phyloP scores from a whole-genome alignment of 1,140 invertebrate species.

The Kradibia gibbosae region DNA sequence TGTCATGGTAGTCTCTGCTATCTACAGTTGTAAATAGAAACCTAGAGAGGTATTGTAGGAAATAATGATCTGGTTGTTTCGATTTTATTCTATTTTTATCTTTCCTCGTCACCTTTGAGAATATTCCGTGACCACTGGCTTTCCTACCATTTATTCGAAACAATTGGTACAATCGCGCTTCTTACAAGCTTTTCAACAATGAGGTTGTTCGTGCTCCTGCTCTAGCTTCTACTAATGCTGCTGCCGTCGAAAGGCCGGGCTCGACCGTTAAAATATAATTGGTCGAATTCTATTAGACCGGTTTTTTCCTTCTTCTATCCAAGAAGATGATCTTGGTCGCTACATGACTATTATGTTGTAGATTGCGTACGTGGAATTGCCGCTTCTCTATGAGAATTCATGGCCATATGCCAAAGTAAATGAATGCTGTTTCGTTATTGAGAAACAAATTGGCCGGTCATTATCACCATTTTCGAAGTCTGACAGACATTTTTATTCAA shows the following conservation, averaged over 20 bases:
- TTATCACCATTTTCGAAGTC: constrained; percentile 36
- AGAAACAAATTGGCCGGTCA: constrained; percentile 41
- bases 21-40: constrained; percentile 32
- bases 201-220: background rate
- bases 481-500: constrained; percentile 25
- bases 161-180: background rate
- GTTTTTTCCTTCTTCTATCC: constrained; percentile 30
- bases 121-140: background rate
- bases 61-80: constrained; percentile 13
- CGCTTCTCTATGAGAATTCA: constrained; percentile 19
- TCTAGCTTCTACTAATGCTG: background rate
- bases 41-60: constrained; percentile 42
- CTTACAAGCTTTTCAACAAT: constrained; percentile 17
- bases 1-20: background rate
- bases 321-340: background rate
- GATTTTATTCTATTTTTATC: constrained; percentile 23
- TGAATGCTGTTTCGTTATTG: background rate
- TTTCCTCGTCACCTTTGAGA: background rate
- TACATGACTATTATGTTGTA: constrained; percentile 21
- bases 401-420: constrained; percentile 22
- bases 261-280: constrained; percentile 59
- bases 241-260: background rate
- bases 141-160: background rate
- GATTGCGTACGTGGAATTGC: constrained; percentile 37
- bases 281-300: constrained; percentile 64